Evolutionary conservation across 1,140 invertebrate species (phyloP).

Genomic region (Nasonia giraulti): DNA sequence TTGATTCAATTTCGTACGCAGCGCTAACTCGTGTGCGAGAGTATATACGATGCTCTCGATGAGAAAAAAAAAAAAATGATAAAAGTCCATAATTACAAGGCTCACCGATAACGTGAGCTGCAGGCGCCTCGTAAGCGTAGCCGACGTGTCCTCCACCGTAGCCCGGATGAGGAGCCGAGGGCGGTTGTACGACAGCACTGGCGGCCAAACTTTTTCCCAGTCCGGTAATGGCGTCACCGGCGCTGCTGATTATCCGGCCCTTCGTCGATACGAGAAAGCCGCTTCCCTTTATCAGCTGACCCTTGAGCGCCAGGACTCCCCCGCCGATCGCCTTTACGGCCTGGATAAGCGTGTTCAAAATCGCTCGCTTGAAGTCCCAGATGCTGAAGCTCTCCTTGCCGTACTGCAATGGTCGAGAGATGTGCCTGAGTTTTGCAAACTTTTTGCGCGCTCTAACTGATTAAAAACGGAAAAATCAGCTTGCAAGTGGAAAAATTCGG

Average conservation of each 20-base stretch:
- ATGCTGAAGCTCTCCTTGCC: constrained; percentile 76
- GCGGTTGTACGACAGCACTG: constrained; percentile 79
- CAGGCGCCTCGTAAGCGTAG: constrained; percentile 56
- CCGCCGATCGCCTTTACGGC: constrained; percentile 90
- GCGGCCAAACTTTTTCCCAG: constrained; percentile 85
- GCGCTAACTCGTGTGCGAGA: too few species aligned
- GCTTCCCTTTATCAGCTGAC: constrained; percentile 88
- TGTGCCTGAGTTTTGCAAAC: too few species aligned
- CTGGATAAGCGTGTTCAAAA: constrained; percentile 86
- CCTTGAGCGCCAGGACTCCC: constrained; percentile 87
- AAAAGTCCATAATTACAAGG: neutral
- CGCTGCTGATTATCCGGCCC: constrained; percentile 81
- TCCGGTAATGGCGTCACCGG: constrained; percentile 84
- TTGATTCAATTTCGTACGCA: neutral
- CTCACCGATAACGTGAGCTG: neutral
- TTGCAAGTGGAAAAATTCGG: too few species aligned
- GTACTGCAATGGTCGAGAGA: neutral
- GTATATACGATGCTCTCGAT: too few species aligned
- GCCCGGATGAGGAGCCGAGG: constrained; percentile 29
- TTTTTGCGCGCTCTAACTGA: too few species aligned
- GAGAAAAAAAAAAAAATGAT: neutral
- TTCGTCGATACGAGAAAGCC: constrained; percentile 84
- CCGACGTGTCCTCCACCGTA: constrained; percentile 6
- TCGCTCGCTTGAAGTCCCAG: constrained; percentile 86
- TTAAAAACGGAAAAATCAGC: too few species aligned